Evolutionary conservation across 2,888 invertebrate species (phyloP), one percentile per base, ranked within the genome.

Genomic region (Drosophila nr. perissopoda): DNA sequence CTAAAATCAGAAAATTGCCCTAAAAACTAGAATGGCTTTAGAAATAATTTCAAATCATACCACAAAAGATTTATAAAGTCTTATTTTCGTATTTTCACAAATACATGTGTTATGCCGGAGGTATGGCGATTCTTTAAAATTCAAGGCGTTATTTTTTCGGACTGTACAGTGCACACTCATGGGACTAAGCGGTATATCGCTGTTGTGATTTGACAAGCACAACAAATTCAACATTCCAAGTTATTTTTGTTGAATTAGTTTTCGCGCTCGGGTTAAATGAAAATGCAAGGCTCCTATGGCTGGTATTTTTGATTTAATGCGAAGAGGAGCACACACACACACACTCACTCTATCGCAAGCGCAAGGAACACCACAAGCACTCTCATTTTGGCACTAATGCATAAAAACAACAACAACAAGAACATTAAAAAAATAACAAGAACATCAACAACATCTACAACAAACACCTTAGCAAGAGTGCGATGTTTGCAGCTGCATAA

Each of bases 281-380:
- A 87, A 86, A 89, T 89, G 78, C 85, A 86, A 87, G 82, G 85
- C 82, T 57, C 69, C 71, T 69, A 65, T 70, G 76, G 73, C 74
- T 78, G 78, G 62, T 38, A 69, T 69, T 78, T 82, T 84, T 89
- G 85, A 89, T 85, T 87, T 87, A 89, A 73, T 82, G 78, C 67
- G 60, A 51, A 68, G 62, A 56, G 58, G 25, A 33, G 49, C 5
- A 18, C 3, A 3, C 18, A 18, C 38, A 40, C n/a, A n/a, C 10
- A 10, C n/a, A 40, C 3, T 45, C 60, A 61, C 59, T 31, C 53
- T 45, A 18, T 34, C 34, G 56, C 16, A 60, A 38, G 48, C 56
- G 36, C 42, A 36, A n/a, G n/a, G 36, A 56, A 18, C 16, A 52
- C 69, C 63, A 51, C 71, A 66, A 52, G 66, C 61, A 65, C 63